A percentile compares a stretch with the other conserved stretches of the same genome.
Evolutionary conservation across 2,797 vertebrate species (phyloP).

Genomic region (Microctenopoma stevenorrisi): DNA sequence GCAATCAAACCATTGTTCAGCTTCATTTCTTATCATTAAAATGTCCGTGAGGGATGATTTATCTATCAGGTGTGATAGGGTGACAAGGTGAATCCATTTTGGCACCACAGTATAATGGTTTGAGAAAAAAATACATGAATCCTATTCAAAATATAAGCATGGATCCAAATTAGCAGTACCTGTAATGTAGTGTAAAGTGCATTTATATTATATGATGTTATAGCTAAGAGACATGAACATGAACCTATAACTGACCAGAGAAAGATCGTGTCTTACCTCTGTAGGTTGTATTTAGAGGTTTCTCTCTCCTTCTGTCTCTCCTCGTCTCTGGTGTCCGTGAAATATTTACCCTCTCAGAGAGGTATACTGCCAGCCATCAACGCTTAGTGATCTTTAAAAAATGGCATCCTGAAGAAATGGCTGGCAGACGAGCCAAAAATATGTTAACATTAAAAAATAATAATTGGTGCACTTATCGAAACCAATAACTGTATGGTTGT

Average conservation of each 20-base stretch:
- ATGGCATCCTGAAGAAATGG: conserved; percentile 78
- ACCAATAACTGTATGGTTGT: conserved; percentile 73
- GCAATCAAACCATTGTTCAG: conserved; percentile 34
- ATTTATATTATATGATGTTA: conserved; percentile 9
- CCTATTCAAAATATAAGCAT: conserved; percentile 27
- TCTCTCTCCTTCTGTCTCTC: conserved; percentile 61
- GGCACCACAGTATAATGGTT: not conserved
- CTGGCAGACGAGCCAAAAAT: conserved; percentile 62
- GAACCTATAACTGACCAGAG: conserved; percentile 23
- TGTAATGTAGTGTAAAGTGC: conserved; percentile 4
- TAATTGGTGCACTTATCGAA: conserved; percentile 53
- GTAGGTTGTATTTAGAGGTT: conserved; percentile 59
- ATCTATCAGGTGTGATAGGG: conserved; percentile 22
- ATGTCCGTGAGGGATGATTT: conserved; percentile 11
- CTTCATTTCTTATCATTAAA: conserved; percentile 25
- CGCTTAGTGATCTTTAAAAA: conserved; percentile 74
- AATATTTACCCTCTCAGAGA: conserved; percentile 80
- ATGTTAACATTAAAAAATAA: conserved; percentile 45
- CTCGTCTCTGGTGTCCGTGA: conserved; percentile 60
- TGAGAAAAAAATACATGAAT: conserved; percentile 16
- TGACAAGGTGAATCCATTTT: conserved; percentile 38
- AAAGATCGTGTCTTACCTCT: conserved; percentile 73
- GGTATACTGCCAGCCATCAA: conserved; percentile 64
- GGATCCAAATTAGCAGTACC: conserved; percentile 4
- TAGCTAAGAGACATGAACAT: conserved; percentile 27